Base-by-base conservation (phyloP, 64 coral and sea anemone species). In the Platygyra sinensis region DNA sequence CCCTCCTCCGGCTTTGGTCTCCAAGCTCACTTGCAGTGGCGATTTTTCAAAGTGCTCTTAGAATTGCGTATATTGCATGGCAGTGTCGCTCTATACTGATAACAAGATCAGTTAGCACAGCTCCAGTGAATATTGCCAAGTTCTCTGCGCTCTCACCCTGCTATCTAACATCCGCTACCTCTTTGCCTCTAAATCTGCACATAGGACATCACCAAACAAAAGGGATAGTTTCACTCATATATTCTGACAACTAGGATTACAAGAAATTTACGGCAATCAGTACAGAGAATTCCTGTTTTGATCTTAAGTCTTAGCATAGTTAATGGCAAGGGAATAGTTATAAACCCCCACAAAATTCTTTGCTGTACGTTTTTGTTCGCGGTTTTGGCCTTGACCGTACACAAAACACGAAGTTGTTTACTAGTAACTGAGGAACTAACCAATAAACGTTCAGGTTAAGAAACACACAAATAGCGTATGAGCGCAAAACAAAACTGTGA, bases 71-170 rank as follows among this genome's bases (percentile, higher is more conserved):
- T 89, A 98, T 20, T 86, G 15, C n/a, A 98, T 89, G 0, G 96
- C 96, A 61, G 94, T 87, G 46, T 89, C 89, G 15, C n/a, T n/a
- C n/a, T 89, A 94, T 52, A 94, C 92, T 22, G 79, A 75, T 10
- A n/a, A 94, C 15, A 30, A 98, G 72, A 13, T 94, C 93, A 76
- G n/a, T n/a, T n/a, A 94, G 89, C 17, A 98, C 96, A 16, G 96
- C 96, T 14, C 96, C 96, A n/a, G n/a, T n/a, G n/a, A 9, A 98
- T 87, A 51, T 98, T 94, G 10, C 96, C 96, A 3, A 98, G 90
- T 52, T 98, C 96, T 73, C 91, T 91, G 18, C n/a, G n/a, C n/a
- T 86, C 96, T 98, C 96, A 13, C 77, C 84, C 96, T 98, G 75
- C 76, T n/a, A n/a, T n/a, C n/a, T n/a, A n/a, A n/a, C n/a, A n/a